phyloP scores from a whole-genome alignment of 2,888 invertebrate genomes.

The Pantelozetes paolii region DNA sequence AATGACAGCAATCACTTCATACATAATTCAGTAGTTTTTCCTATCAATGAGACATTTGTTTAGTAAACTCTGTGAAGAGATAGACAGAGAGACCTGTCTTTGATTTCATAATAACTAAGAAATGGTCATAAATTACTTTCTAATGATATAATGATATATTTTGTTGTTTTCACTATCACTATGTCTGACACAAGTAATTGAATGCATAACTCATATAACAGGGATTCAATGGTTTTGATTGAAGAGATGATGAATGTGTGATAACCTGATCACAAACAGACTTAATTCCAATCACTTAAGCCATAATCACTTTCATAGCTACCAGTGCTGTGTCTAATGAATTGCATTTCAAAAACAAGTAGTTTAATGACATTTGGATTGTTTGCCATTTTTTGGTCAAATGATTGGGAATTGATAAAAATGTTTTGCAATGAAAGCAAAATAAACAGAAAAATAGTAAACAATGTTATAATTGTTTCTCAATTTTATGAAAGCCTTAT shows the following conservation, averaged over 20 bases:
- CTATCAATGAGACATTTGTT: background rate
- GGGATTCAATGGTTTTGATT: background rate
- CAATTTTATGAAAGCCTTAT: too few relatives aligned
- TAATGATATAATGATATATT: background rate
- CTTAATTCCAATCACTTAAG: conserved; percentile 19
- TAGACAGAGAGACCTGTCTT: background rate
- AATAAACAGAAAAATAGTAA: too few relatives aligned
- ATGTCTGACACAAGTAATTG: background rate
- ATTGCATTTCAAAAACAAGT: background rate
- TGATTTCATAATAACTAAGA: background rate
- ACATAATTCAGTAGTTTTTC: background rate
- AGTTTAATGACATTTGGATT: background rate
- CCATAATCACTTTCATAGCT: background rate
- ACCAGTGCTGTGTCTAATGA: background rate
- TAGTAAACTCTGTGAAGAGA: background rate
- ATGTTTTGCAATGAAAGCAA: too few relatives aligned
- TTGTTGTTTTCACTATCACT: background rate
- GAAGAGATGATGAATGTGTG: conserved; percentile 11
- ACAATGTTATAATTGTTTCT: too few relatives aligned
- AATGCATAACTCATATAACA: background rate
- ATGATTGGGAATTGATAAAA: too few relatives aligned
- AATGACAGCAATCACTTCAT: too few relatives aligned
- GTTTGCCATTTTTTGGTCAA: background rate
- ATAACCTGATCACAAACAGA: background rate
- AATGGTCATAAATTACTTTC: conserved; percentile 1